Percentiles rank a stretch among this genome's conserved stretches.
These are phyloP conservation scores for Capitulum mitella DNA, from an alignment of 2,888 invertebrate genomes.

Conservation along the genomic window DNA sequence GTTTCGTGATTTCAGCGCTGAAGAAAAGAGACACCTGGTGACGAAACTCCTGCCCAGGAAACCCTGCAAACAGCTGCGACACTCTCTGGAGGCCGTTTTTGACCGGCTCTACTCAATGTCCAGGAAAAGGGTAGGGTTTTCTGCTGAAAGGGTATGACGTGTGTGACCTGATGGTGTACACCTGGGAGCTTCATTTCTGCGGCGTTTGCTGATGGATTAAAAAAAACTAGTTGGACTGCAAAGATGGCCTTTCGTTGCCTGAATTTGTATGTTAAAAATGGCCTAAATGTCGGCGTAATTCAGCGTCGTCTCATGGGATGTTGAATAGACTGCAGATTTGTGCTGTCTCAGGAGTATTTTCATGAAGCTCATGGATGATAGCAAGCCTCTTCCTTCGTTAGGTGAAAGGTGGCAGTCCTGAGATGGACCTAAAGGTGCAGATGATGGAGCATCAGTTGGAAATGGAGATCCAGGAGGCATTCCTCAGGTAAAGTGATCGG, in stretches of 20 bases:
- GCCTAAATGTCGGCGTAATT: too few relatives aligned
- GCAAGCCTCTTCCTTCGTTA: neutral
- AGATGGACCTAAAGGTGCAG: conserved; percentile 8
- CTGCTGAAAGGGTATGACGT: too few relatives aligned
- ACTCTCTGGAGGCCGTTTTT: conserved; percentile 68
- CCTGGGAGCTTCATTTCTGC: too few relatives aligned
- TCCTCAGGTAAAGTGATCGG: conserved; percentile 60
- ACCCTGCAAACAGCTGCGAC: conserved; percentile 70
- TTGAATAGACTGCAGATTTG: too few relatives aligned
- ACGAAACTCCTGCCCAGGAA: conserved; percentile 77
- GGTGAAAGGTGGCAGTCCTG: neutral
- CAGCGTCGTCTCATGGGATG: too few relatives aligned
- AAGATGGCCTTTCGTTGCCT: too few relatives aligned
- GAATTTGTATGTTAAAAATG: too few relatives aligned
- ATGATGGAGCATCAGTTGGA: conserved; percentile 67
- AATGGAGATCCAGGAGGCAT: conserved; percentile 92
- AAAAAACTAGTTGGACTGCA: too few relatives aligned
- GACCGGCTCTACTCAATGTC: conserved; percentile 45
- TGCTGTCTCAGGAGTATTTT: too few relatives aligned
- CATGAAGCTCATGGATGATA: too few relatives aligned
- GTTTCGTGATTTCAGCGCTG: conserved; percentile 70
- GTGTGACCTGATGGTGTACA: too few relatives aligned
- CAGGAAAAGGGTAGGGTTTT: conserved; percentile 25
- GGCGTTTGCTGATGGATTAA: too few relatives aligned
- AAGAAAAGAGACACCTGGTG: conserved; percentile 73